Evolutionary conservation across 2,888 invertebrate genomes (phyloP), one percentile per base, ranked within the genome.

Genomic region (Cheilosia impressa): DNA sequence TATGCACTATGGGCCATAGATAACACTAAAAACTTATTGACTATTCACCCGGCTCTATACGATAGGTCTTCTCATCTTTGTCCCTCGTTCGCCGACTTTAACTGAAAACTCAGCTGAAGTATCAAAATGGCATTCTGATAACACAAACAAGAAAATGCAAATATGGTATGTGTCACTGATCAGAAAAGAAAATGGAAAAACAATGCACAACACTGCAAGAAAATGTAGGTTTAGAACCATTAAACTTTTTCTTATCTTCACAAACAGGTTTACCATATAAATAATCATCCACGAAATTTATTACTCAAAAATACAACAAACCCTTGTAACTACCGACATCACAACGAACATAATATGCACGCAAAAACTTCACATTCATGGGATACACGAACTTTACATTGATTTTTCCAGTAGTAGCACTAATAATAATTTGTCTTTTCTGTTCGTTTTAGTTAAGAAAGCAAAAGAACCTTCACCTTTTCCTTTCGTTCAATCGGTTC

Each of bases 1-100:
- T 9, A 9, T 19, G 9, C 52, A 19, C 53, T 84, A 84, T 80
- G 75, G 75, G 60, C 47, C 45, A 24, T 58, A 79, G 83, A 78
- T 82, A 73, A 43, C 57, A 78, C 73, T 53, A 73, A 68, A 73
- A 84, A 76, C 75, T 75, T 75, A 79, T 79, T 84, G 75, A 65
- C 69, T 75, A 71, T 76, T 84, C 55, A 60, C 34, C 79, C 73
- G 83, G 79, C 73, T 79, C 62, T 66, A 71, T 62, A 62, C 79
- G 52, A 62, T 62, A 63, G 60, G 24, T 38, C 15, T 31, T 34
- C 75, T 17, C 52, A 47, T 27, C 62, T 17, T 38, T 24, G n/a
- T 31, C 2, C 24, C 52, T 1, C 47, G 17, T 4, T 27, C 6
- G 34, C 27, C 22, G 45, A 31, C 45, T 53, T 47, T 15, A 45